Percentiles rank a stretch among this genome's conserved stretches.
Evolutionary conservation across 2,797 vertebrate species (phyloP).

Genomic region (Sebastolobus altivelis): DNA sequence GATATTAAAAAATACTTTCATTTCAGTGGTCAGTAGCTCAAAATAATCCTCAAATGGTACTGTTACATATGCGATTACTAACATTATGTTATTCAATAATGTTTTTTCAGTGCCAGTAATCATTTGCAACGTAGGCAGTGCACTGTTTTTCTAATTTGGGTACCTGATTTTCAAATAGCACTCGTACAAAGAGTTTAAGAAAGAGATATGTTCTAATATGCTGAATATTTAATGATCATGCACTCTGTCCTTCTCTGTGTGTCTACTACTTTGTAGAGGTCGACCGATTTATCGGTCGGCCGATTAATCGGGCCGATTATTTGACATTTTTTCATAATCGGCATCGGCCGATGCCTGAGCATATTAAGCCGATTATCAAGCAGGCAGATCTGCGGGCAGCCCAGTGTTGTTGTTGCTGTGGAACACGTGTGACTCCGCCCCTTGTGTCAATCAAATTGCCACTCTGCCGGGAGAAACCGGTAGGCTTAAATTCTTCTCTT

Average conservation of each 20-base stretch:
- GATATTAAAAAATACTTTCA: neutral
- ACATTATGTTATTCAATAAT: neutral
- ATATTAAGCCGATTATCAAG: too few relatives aligned
- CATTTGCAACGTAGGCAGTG: slow-evolving; percentile 45
- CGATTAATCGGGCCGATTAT: too few relatives aligned
- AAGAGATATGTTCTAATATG: slow-evolving; percentile 52
- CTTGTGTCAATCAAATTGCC: too few relatives aligned
- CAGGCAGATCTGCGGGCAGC: too few relatives aligned
- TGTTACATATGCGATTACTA: slow-evolving; percentile 24
- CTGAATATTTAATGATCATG: slow-evolving; percentile 65
- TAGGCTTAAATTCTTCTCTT: too few relatives aligned
- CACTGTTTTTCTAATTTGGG: slow-evolving; percentile 57
- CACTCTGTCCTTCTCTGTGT: slow-evolving; percentile 53
- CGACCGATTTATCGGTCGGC: too few relatives aligned
- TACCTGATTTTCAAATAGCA: slow-evolving; percentile 22
- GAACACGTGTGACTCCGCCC: too few relatives aligned
- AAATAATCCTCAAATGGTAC: slow-evolving; percentile 25
- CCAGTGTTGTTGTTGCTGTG: too few relatives aligned
- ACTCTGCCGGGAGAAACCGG: too few relatives aligned
- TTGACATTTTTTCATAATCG: too few relatives aligned
- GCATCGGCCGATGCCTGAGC: too few relatives aligned
- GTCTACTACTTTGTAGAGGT: slow-evolving; percentile 30
- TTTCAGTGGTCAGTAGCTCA: slow-evolving; percentile 36
- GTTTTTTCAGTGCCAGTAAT: slow-evolving; percentile 59
- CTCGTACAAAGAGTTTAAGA: slow-evolving; percentile 36